Conservation (phyloP, 1,140 invertebrate genomes). For the Drosophila kurseongensis region DNA sequence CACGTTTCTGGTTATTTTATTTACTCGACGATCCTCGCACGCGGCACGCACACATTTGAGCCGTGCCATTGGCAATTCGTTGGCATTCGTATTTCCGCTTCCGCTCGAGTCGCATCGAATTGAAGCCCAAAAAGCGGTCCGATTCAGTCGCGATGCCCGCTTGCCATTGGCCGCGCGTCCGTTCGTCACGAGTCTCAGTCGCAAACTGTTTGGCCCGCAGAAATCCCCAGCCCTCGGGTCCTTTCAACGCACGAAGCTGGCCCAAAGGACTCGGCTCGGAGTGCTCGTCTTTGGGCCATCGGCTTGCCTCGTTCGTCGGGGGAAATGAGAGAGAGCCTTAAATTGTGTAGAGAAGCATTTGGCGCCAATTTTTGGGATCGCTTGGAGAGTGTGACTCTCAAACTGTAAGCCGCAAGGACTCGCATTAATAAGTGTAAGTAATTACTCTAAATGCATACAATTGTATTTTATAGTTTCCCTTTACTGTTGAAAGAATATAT, state of each 20-base stretch:
- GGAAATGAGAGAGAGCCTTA: conserved; percentile 16
- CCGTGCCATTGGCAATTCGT: conserved; percentile 24
- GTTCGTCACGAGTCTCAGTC: conserved; percentile 79
- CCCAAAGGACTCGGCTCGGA: conserved; percentile 24
- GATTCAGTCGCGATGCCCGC: conserved; percentile 51
- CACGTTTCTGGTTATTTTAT: conserved; percentile 26
- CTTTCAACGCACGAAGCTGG: conserved; percentile 21
- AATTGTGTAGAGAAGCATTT: conserved; percentile 43
- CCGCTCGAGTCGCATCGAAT: conserved; percentile 43
- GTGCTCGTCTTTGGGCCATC: conserved; percentile 26
- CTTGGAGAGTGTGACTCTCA: conserved; percentile 68
- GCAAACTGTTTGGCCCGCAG: conserved; percentile 71
- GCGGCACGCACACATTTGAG: conserved; percentile 39
- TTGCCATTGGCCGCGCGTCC: conserved; percentile 76
- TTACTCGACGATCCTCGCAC: conserved; percentile 35
- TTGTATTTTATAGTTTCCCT: neutral
- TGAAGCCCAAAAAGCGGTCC: conserved; percentile 31
- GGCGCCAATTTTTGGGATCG: conserved; percentile 62
- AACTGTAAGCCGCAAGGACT: conserved; percentile 54
- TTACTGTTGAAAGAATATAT: too few relatives aligned
- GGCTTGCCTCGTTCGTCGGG: conserved; percentile 17
- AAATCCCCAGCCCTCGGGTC: conserved; percentile 50
- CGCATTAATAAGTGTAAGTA: conserved; percentile 2
- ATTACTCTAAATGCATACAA: neutral
- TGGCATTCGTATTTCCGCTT: conserved; percentile 38